phyloP scores from a whole-genome alignment of 2,797 vertebrate species.

The Leptatherina wallacei region DNA sequence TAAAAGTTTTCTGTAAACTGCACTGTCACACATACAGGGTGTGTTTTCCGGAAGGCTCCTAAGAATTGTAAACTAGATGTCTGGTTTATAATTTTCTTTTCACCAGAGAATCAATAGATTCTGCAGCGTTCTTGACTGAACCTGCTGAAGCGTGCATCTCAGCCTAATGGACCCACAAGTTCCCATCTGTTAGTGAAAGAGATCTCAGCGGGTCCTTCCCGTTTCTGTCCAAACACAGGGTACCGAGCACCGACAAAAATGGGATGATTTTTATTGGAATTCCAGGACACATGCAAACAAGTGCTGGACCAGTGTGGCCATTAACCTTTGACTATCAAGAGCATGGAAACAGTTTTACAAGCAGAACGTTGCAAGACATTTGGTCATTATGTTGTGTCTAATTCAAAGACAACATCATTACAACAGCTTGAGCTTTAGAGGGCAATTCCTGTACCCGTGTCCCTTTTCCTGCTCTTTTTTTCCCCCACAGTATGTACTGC shows the following conservation, averaged over 20 bases:
- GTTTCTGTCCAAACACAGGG: constrained; percentile 55
- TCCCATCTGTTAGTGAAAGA: constrained; percentile 82
- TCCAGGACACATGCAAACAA: constrained; percentile 68
- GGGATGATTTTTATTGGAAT: constrained; percentile 73
- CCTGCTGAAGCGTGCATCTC: constrained; percentile 70
- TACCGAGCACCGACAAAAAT: constrained; percentile 54
- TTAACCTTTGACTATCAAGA: constrained; percentile 46
- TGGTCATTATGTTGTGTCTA: constrained; percentile 8
- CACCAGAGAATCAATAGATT: constrained; percentile 77
- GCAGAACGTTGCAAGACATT: constrained; percentile 22
- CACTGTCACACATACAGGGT: constrained; percentile 44
- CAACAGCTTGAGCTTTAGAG: neutral
- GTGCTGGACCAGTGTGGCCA: constrained; percentile 32
- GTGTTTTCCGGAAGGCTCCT: constrained; percentile 43
- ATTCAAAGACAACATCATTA: constrained; percentile 16
- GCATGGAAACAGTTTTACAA: constrained; percentile 45
- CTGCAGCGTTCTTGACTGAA: constrained; percentile 75
- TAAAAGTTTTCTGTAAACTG: constrained; percentile 29
- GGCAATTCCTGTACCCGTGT: neutral
- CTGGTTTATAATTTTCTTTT: constrained; percentile 78
- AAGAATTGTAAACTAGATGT: constrained; percentile 76
- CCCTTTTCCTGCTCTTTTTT: neutral
- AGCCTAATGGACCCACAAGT: constrained; percentile 80
- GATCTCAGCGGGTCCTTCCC: constrained; percentile 66
- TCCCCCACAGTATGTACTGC: neutral